Percentiles rank a stretch among this genome's conserved stretches.
Conservation (phyloP, 2,888 invertebrate species). For the Apodemia mormo region DNA sequence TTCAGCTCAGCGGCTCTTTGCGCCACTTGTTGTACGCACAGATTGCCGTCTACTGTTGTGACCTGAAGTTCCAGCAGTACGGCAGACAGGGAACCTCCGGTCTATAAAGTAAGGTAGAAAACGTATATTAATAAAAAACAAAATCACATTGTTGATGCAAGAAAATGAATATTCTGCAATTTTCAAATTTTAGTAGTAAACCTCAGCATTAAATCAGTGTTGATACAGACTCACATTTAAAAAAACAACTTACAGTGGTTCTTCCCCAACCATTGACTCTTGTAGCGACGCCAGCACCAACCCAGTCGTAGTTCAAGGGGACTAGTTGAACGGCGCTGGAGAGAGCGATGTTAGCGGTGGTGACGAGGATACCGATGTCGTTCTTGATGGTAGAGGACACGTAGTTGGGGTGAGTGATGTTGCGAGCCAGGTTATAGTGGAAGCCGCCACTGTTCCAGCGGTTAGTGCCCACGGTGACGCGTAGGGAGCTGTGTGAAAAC, state of each 20-base stretch:
- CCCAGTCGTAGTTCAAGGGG: slow-evolving; percentile 35
- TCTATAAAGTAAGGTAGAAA: slow-evolving; percentile 37
- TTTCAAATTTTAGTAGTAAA: too few species aligned
- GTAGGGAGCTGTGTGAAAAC: slow-evolving; percentile 45
- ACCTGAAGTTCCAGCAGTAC: slow-evolving; percentile 38
- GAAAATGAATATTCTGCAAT: too few species aligned
- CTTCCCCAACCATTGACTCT: slow-evolving; percentile 48
- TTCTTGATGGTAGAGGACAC: slow-evolving; percentile 43
- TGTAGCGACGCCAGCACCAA: slow-evolving; percentile 37
- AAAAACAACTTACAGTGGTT: slow-evolving; percentile 37
- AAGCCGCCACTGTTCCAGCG: slow-evolving; percentile 52
- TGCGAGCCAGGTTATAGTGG: slow-evolving; percentile 46
- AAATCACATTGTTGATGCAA: too few species aligned
- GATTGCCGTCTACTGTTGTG: slow-evolving; percentile 40
- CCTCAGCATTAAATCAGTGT: too few species aligned
- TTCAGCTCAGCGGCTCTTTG: slow-evolving; percentile 37
- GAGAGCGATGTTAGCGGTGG: slow-evolving; percentile 32
- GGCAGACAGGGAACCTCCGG: slow-evolving; percentile 48
- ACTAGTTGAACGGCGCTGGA: slow-evolving; percentile 30
- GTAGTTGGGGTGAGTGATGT: slow-evolving; percentile 59
- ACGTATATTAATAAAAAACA: too few species aligned
- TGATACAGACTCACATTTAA: not conserved
- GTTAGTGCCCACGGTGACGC: slow-evolving; percentile 57
- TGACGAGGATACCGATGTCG: slow-evolving; percentile 45
- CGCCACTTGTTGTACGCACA: slow-evolving; percentile 40